phyloP scores from a whole-genome alignment of 2,888 invertebrate genomes.

The Drosophila nr. perissopoda region DNA sequence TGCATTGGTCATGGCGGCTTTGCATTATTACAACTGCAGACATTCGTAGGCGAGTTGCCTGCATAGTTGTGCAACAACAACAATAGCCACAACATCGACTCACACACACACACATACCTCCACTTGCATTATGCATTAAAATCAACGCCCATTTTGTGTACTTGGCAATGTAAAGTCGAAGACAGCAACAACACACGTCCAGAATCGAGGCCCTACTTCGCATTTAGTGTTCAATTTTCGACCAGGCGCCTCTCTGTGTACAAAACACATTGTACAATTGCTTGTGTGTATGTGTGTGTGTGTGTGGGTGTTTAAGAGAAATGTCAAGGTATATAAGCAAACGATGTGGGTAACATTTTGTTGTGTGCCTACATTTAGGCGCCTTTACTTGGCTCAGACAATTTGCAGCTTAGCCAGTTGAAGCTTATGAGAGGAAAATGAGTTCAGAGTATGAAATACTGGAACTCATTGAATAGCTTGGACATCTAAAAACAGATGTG shows the following conservation, averaged over 20 bases:
- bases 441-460: neutral
- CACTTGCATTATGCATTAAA: constrained; percentile 83
- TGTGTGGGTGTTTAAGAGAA: constrained; percentile 13
- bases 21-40: constrained; percentile 74
- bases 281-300: neutral
- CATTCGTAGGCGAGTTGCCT: constrained; percentile 54
- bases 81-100: constrained; percentile 3
- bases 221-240: constrained; percentile 49
- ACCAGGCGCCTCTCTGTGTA: constrained; percentile 7
- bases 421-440: constrained; percentile 13
- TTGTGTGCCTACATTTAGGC: constrained; percentile 58
- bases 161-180: constrained; percentile 61
- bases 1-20: constrained; percentile 64
- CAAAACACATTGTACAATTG: constrained; percentile 4
- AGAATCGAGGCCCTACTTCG: constrained; percentile 32
- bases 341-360: constrained; percentile 8
- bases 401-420: constrained; percentile 18
- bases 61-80: constrained; percentile 38
- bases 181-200: constrained; percentile 51
- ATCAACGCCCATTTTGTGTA: constrained; percentile 80
- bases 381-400: constrained; percentile 25
- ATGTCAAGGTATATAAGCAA: constrained; percentile 46
- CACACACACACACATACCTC: constrained; percentile 13
- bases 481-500: neutral
- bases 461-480: neutral